Evolutionary conservation across 2,797 vertebrate species (phyloP), one percentile per base, ranked within the genome.

Genomic region (Enteromius thamalakanensis): DNA sequence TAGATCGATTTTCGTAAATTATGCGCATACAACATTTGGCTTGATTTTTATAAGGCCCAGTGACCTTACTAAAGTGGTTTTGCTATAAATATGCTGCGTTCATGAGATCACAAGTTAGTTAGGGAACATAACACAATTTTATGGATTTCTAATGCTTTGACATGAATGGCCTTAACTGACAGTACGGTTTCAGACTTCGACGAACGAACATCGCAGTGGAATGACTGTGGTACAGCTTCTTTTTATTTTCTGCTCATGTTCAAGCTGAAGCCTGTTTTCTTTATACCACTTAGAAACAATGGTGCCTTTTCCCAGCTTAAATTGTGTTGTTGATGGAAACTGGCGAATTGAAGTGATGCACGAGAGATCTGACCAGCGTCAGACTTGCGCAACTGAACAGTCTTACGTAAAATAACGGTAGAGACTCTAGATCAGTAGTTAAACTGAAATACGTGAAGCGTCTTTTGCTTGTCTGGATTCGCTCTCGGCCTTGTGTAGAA

Each of bases 221-320:
- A 83, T 21, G 85, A 47, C 85, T 71, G 19, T 84, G 23, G 47
- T 75, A 32, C 71, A 67, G 62, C 76, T 76, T 79, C 42, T n/a
- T 81, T 82, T 64, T 6, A 15, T 80, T 81, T 78, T 40, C 71
- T 51, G 47, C 74, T 85, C 51, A 51, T 81, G 68, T 77, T 64
- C 32, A 83, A 70, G 47, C 74, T 74, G 87, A 76, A 80, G 88
- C 83, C 83, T 86, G 71, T 83, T 69, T 84, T 82, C 58, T 70
- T 83, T 45, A 29, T 58, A 84, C 77, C 85, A 89, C 87, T 86
- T 89, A 85, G 72, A 76, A 75, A 80, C 76, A 79, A 75, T 81
- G 75, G 85, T 87, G 86, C 81, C 81, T 86, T 89, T 62, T 64
- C 55, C 77, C 65, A 40, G 51, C 71, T 82, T 68, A 19, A 37